These are phyloP conservation scores for Pampus argenteus DNA, from an alignment of 2,797 vertebrate species.

Conservation along the genomic window DNA sequence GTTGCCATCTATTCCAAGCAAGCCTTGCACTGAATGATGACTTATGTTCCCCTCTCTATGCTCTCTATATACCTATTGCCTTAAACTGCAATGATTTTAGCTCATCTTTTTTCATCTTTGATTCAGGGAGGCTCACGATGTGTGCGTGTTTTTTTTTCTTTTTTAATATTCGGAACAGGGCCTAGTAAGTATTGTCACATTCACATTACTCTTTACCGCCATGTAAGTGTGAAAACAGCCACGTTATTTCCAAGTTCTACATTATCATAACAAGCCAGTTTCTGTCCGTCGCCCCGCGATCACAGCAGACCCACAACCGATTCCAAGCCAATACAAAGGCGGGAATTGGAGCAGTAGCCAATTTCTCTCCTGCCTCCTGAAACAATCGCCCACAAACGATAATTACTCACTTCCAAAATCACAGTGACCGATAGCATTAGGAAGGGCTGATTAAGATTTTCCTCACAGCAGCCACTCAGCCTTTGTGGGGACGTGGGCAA, in stretches of 20 bases:
- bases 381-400: conserved; percentile 48
- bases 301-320: conserved; percentile 30
- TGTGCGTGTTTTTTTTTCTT: no score
- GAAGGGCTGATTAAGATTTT: conserved; percentile 74
- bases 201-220: conserved; percentile 47
- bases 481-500: conserved; percentile 50
- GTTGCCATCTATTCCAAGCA: not conserved
- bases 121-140: conserved; percentile 10
- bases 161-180: conserved; percentile 3
- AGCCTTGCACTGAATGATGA: not conserved
- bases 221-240: conserved; percentile 44
- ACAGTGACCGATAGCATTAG: conserved; percentile 47
- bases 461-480: conserved; percentile 55
- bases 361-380: conserved; percentile 39
- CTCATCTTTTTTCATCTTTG: conserved; percentile 14
- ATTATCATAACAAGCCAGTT: conserved; percentile 45
- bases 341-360: conserved; percentile 17
- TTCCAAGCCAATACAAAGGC: conserved; percentile 29
- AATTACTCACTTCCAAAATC: conserved; percentile 63
- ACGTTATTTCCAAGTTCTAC: conserved; percentile 34
- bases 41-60: not conserved
- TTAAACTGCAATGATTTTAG: conserved; percentile 5
- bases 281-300: conserved; percentile 48
- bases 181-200: conserved; percentile 32
- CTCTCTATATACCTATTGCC: conserved; percentile 12